These are phyloP conservation scores for Hypotaenidia okinawae DNA, from an alignment of 2,797 vertebrate genomes.

Conservation along the genomic window DNA sequence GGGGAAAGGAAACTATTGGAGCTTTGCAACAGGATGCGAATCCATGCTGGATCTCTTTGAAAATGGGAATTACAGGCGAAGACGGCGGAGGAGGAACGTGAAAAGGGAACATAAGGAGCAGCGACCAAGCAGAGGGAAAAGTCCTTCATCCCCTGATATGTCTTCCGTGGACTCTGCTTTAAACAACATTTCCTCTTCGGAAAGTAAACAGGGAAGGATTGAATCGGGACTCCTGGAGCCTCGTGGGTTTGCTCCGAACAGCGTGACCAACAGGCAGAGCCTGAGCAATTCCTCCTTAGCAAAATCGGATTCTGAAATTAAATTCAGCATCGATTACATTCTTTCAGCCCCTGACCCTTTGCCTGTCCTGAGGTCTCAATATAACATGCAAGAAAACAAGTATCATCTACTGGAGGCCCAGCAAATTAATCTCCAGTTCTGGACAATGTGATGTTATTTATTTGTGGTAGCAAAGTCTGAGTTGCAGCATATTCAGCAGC, in stretches of 20 bases:
- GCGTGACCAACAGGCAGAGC: constrained; percentile 67
- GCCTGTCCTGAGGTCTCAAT: constrained; percentile 80
- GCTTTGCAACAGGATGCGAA: constrained; percentile 93
- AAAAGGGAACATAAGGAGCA: constrained; percentile 86
- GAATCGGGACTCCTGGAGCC: constrained; percentile 66
- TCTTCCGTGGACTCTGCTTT: constrained; percentile 65
- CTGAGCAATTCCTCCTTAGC: constrained; percentile 65
- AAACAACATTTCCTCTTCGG: constrained; percentile 60
- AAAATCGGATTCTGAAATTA: constrained; percentile 90
- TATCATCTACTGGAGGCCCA: constrained; percentile 82
- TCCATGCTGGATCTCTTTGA: constrained; percentile 98
- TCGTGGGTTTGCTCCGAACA: constrained; percentile 77
- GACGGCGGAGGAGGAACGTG: constrained; percentile 87
- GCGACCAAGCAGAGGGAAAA: constrained; percentile 54
- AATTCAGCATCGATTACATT: constrained; percentile 99
- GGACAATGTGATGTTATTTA: constrained; percentile 84
- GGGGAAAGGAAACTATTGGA: constrained; percentile 98
- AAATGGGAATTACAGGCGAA: constrained; percentile 93
- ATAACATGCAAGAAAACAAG: constrained; percentile 70
- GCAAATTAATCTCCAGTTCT: constrained; percentile 87
- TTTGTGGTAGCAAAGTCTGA: not conserved
- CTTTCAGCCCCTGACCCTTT: constrained; percentile 90
- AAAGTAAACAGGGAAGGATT: constrained; percentile 54
- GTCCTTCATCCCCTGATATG: not conserved
- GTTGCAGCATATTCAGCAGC: not conserved